Evolutionary conservation across 1,140 invertebrate species (phyloP).

Genomic region (Drosophila watanabei): DNA sequence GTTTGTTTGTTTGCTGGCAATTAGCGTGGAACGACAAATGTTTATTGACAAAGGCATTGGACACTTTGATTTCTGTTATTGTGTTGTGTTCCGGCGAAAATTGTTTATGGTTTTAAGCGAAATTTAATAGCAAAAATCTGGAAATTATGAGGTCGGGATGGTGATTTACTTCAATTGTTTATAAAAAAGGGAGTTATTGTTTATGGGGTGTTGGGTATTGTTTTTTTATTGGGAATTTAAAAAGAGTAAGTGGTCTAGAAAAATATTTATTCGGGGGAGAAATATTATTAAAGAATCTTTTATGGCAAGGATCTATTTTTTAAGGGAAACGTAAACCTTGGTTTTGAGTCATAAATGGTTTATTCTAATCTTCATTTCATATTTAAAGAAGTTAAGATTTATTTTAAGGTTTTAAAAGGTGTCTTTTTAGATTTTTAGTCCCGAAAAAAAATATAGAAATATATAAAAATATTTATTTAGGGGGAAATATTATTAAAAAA

Average conservation of each 20-base stretch:
- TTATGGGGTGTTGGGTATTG: not conserved
- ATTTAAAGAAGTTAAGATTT: too few species aligned
- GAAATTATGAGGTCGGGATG: not conserved
- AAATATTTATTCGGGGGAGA: too few species aligned
- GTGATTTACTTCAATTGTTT: not conserved
- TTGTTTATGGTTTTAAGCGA: constrained; percentile 6
- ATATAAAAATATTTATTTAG: too few species aligned
- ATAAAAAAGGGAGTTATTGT: not conserved
- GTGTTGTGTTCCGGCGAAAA: constrained; percentile 9
- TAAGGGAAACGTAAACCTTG: too few species aligned
- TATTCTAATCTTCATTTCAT: too few species aligned
- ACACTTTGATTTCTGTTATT: constrained; percentile 19
- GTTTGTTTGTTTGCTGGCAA: constrained; percentile 38
- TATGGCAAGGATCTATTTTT: too few species aligned
- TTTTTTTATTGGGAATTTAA: not conserved
- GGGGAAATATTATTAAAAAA: too few species aligned
- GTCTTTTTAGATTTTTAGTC: too few species aligned
- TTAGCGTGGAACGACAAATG: constrained; percentile 47
- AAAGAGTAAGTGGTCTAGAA: not conserved
- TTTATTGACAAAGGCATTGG: constrained; percentile 39
- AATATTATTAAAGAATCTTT: too few species aligned
- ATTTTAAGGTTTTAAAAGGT: too few species aligned
- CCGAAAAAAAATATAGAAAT: too few species aligned
- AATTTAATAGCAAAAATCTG: constrained; percentile 9
- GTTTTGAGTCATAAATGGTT: too few species aligned